Evolutionary conservation across 2,113 vertebrate genomes (phyloP), one percentile per base, ranked within the genome.

Genomic region (Theropithecus gelada): DNA sequence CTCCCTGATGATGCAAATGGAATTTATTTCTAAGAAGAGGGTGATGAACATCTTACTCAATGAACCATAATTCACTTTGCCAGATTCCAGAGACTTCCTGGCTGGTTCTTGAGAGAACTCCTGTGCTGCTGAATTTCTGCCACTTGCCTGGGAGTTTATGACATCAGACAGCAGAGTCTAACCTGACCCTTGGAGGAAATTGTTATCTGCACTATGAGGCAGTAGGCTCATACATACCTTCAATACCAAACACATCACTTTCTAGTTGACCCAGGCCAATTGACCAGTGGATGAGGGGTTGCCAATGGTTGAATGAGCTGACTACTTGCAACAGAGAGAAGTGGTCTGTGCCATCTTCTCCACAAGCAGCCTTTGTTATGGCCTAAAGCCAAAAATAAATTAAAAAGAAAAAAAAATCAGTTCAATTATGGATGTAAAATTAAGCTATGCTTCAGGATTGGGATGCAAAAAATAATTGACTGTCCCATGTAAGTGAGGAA

Each of bases 21-120:
- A 91, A 97, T 97, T 94, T 93, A 88, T 96, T 96, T 96, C 90
- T 93, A 80, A 96, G 55, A 76, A 92, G n/a, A 81, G 23, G 48
- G 72, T 57, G 17, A 87, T 78, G 84, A 85, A 73, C 27, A 0
- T 90, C 93, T 88, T 94, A 97, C 22, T 95, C 96, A 96, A 73
- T 90, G 94, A 95, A 81, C 78, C 73, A 38, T 97, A 96, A 96
- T 96, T 98, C 64, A 96, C 48, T 93, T 43, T 8, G 12, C 87
- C 55, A 61, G 64, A 95, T 96, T 90, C 83, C 72, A 16, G 70
- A 92, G 70, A 92, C 88, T 93, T 94, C 38, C 64, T 96, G 88
- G 81, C 61, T 91, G 38, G 70, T 87, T 68, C 91, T 57, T 52
- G 66, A 88, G 25, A 86, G 27, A 38, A 52, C 10, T 64, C 32